Conservation (phyloP, 2,797 vertebrate genomes). For the Typhlichthys subterraneus region DNA sequence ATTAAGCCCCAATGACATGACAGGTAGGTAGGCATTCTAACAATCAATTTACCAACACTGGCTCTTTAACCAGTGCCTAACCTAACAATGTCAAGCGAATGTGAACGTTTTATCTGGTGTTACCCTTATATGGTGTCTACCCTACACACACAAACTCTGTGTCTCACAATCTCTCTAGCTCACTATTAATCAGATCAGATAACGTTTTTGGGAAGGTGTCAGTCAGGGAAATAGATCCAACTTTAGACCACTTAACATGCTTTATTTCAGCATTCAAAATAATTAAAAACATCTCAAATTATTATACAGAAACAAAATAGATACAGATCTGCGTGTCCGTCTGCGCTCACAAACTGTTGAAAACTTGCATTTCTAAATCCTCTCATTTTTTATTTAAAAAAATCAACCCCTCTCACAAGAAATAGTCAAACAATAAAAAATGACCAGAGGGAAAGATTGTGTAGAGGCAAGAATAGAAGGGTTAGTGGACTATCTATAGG, state of each 20-base stretch:
- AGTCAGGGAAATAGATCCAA: slow-evolving; percentile 62
- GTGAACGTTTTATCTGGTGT: too few species aligned
- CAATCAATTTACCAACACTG: too few species aligned
- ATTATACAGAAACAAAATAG: slow-evolving; percentile 98
- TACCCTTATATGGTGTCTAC: too few species aligned
- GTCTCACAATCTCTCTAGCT: too few species aligned
- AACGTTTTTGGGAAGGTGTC: slow-evolving; percentile 48
- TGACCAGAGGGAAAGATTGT: slow-evolving; percentile 23
- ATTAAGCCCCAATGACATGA: too few species aligned
- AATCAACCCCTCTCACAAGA: slow-evolving; percentile 42
- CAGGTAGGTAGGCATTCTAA: too few species aligned
- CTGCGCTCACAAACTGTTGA: slow-evolving; percentile 72
- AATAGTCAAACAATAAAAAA: slow-evolving; percentile 44
- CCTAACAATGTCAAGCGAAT: too few species aligned
- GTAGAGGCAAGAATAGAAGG: slow-evolving; percentile 12
- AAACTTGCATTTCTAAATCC: slow-evolving; percentile 49
- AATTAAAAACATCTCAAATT: slow-evolving; percentile 99
- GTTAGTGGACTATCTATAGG: slow-evolving; percentile 42
- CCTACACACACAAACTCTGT: too few species aligned
- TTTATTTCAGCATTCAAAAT: slow-evolving; percentile 99
- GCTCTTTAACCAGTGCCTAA: too few species aligned
- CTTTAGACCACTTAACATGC: slow-evolving; percentile 96
- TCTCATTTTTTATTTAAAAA: slow-evolving; percentile 48
- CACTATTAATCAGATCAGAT: too few species aligned
- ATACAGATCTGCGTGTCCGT: slow-evolving; percentile 87